Percentiles rank a stretch among this genome's conserved stretches.
These are phyloP conservation scores for Centrocercus urophasianus DNA, from an alignment of 2,113 vertebrate genomes.

Conservation along the genomic window DNA sequence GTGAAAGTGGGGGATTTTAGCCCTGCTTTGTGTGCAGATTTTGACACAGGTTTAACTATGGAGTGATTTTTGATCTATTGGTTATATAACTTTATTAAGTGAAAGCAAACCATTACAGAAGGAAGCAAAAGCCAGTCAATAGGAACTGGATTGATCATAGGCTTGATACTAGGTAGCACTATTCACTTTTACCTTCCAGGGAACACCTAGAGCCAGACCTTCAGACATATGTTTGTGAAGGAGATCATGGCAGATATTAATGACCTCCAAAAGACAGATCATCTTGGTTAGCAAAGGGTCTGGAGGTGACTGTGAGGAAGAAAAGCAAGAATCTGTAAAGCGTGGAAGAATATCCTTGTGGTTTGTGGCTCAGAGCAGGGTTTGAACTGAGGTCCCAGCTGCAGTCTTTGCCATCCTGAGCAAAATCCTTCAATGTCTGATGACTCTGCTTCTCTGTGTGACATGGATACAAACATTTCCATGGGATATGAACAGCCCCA, in stretches of 20 bases:
- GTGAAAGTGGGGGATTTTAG: constrained; percentile 3
- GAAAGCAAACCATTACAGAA: background rate
- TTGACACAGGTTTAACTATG: background rate
- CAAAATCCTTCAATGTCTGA: background rate
- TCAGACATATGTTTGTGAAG: background rate
- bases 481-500: too few species aligned
- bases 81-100: constrained; percentile 12
- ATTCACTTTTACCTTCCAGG: background rate
- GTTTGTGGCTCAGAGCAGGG: background rate
- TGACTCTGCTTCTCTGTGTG: background rate
- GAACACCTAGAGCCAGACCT: background rate
- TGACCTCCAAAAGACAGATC: background rate
- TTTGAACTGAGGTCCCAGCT: background rate
- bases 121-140: background rate
- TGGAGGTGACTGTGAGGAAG: background rate
- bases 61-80: background rate
- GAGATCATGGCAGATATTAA: background rate
- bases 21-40: background rate
- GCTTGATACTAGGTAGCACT: background rate
- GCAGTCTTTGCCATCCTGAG: background rate
- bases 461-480: background rate
- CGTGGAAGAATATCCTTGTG: background rate
- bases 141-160: background rate
- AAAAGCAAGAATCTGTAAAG: background rate
- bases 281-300: background rate